phyloP scores from a whole-genome alignment of 2,888 invertebrate species.

The Augochlorella aurata region DNA sequence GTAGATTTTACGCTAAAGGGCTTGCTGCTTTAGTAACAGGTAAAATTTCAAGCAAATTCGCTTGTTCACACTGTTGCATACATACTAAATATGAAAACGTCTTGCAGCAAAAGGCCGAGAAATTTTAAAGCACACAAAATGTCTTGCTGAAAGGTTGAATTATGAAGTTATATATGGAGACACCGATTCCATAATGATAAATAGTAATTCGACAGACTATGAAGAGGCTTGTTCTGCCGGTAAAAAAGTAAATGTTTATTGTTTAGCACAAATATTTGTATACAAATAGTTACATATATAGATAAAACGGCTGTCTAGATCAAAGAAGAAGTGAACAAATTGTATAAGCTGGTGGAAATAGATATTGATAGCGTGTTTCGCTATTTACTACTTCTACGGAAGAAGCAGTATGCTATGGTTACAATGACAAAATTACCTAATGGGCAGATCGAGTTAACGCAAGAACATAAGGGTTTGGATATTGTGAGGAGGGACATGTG shows the following conservation, averaged over 20 bases:
- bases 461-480: constrained; percentile 97
- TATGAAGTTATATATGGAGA: constrained; percentile 99
- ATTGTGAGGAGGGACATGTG: constrained; percentile 99
- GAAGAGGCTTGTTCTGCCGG: constrained; percentile 88
- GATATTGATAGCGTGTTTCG: constrained; percentile 99
- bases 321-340: constrained; percentile 95
- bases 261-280: not conserved
- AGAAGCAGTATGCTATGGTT: constrained; percentile 99
- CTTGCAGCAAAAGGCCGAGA: constrained; percentile 90
- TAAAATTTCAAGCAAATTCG: constrained; percentile 67
- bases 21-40: constrained; percentile 98
- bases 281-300: not conserved
- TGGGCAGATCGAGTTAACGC: constrained; percentile 86
- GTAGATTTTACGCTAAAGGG: constrained; percentile 97
- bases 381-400: constrained; percentile 95
- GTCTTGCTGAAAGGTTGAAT: constrained; percentile 93
- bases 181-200: constrained; percentile 99
- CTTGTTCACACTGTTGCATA: not conserved
- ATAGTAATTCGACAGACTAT: constrained; percentile 94
- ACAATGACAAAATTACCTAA: constrained; percentile 86
- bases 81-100: constrained; percentile 12
- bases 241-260: constrained; percentile 82
- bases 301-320: constrained; percentile 83
- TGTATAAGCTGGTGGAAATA: constrained; percentile 95
- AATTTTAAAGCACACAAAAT: constrained; percentile 95